Evolutionary conservation across 2,797 vertebrate species (phyloP), one percentile per base, ranked within the genome.

Genomic region (Alauda arvensis): DNA sequence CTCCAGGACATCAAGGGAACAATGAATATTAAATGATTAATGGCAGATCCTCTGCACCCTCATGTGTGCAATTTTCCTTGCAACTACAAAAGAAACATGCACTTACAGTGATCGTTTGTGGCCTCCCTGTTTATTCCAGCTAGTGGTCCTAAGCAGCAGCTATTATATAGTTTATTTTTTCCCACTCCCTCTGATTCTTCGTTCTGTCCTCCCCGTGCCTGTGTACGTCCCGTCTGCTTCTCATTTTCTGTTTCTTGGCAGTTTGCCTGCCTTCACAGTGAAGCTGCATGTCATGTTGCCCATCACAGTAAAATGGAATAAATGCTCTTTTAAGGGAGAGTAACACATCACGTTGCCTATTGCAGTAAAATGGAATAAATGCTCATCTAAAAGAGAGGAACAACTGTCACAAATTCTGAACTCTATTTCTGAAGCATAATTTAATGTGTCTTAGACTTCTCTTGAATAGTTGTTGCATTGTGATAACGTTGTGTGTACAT

Each of bases 1-100:
- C 78, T 77, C 69, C 87, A 59, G 84, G 81, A 51, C 75, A 52
- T 78, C 18, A 34, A 89, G 90, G 90, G 83, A 95, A 91, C 83
- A 94, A 49, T 90, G 93, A 94, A 39, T 88, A 82, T 91, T 91
- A 87, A 94, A 77, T 89, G 83, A 95, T 94, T 95, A 94, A 93
- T 95, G 90, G 87, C 75, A 87, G 90, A 84, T 90, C 83, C 78
- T 70, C 77, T 94, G 87, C 60, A 86, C 79, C 77, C 59, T 92
- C 84, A 53, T 74, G 43, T 92, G 63, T 93, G 93, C 82, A 49
- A 5, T 92, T 83, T 79, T 74, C 59, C 65, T 81, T 95, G 78
- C 85, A 90, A 66, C 57, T 91, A 60, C 70, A 70, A 53, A 87
- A 92, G 94, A 79, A 96, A 94, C 90, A 56, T 46, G 69, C 20